Conservation (phyloP, 2,888 invertebrate species). For the Epinotia brunnichana region DNA sequence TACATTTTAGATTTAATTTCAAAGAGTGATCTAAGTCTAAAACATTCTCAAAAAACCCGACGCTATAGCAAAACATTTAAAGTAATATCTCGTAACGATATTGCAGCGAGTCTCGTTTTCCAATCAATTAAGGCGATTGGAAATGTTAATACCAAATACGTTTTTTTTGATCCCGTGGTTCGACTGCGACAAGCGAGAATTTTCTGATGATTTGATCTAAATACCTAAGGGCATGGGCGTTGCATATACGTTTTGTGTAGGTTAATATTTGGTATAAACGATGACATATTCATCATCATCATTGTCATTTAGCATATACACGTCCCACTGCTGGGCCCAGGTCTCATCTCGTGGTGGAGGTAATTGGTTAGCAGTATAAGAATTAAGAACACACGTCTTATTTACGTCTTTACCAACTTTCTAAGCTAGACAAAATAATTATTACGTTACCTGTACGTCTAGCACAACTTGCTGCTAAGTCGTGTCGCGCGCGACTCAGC, state of each 20-base stretch:
- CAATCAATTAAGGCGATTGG: slow-evolving; percentile 42
- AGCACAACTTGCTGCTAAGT: too few relatives aligned
- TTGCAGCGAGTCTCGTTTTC: slow-evolving; percentile 33
- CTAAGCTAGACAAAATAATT: too few relatives aligned
- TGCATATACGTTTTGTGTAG: not conserved
- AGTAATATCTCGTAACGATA: slow-evolving; percentile 26
- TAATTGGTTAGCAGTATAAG: too few relatives aligned
- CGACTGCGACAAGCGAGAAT: slow-evolving; percentile 21
- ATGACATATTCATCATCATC: too few relatives aligned
- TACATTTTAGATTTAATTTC: too few relatives aligned
- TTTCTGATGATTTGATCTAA: not conserved
- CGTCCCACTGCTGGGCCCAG: too few relatives aligned
- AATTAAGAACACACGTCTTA: too few relatives aligned
- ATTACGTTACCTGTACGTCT: too few relatives aligned
- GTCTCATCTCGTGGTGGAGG: too few relatives aligned
- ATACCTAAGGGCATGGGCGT: not conserved
- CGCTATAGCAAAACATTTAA: slow-evolving; percentile 18
- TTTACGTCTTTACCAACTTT: too few relatives aligned
- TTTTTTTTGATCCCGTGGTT: slow-evolving; percentile 14
- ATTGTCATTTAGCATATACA: too few relatives aligned
- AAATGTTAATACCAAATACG: slow-evolving; percentile 37
- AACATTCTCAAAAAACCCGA: not conserved
- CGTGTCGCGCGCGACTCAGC: too few relatives aligned
- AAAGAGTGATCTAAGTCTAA: not conserved
- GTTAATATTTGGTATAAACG: not conserved